phyloP scores from a whole-genome alignment of 2,797 vertebrate genomes.

The Poeciliopsis presidionis region DNA sequence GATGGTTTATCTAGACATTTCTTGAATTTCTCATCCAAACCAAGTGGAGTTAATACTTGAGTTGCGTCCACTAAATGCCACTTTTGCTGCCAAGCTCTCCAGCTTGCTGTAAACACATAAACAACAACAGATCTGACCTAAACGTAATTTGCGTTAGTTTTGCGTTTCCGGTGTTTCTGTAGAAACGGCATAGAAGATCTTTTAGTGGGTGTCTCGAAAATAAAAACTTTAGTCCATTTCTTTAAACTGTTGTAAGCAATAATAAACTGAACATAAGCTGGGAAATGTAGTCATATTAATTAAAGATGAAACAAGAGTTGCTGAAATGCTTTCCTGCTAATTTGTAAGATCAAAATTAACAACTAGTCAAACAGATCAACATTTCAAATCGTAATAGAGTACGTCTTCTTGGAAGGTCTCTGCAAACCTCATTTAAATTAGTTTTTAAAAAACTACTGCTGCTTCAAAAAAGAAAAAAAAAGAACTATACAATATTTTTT shows the following conservation, averaged over 20 bases:
- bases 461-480: background rate
- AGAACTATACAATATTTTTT: background rate
- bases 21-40: conserved; percentile 4
- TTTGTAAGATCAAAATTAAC: background rate
- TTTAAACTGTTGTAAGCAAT: background rate
- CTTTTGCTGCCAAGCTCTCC: conserved; percentile 16
- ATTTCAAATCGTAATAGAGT: background rate
- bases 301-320: background rate
- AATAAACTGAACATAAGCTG: background rate
- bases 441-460: conserved; percentile 14
- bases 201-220: background rate
- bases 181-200: background rate
- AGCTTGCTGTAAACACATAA: background rate
- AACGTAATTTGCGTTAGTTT: background rate
- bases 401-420: background rate
- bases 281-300: background rate
- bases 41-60: background rate
- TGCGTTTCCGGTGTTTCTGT: background rate
- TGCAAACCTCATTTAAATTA: background rate
- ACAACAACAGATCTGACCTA: background rate
- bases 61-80: background rate
- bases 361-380: background rate
- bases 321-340: background rate
- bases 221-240: background rate
- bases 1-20: conserved; percentile 11